Evolutionary conservation across 2,113 vertebrate genomes (phyloP).

Genomic region (Phalacrocorax pelagicus): DNA sequence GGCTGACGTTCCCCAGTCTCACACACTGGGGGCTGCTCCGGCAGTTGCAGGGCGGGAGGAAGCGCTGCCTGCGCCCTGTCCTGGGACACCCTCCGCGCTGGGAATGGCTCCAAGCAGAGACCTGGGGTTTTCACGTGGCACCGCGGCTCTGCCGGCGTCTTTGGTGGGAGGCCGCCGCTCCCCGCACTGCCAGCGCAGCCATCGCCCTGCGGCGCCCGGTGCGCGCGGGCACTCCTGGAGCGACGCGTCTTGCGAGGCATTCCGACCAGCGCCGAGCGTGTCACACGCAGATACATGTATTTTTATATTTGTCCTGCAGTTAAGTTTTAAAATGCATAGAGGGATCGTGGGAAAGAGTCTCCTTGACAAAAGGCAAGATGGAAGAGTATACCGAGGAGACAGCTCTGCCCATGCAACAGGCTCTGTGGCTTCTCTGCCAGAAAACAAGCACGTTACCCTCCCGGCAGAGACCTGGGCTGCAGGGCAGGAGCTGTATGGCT

Average conservation of each 20-base stretch:
- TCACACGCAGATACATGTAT: background rate
- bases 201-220: fast-evolving
- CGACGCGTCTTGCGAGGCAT: fast-evolving
- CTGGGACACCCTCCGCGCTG: background rate
- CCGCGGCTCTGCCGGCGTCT: background rate
- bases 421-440: background rate
- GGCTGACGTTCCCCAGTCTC: background rate
- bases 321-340: background rate
- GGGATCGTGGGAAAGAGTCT: background rate
- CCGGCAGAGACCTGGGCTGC: background rate
- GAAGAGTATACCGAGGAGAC: background rate
- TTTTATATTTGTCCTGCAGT: background rate
- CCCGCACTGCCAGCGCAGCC: background rate
- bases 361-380: background rate
- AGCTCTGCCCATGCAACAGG: background rate
- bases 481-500: background rate
- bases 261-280: background rate
- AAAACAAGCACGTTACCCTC: fast-evolving
- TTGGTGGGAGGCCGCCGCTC: background rate
- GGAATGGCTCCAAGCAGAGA: background rate
- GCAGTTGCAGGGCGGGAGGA: background rate
- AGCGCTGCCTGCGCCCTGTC: background rate
- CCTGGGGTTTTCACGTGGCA: background rate
- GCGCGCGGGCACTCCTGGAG: fast-evolving
- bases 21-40: fast-evolving